A percentile compares a stretch with the other conserved stretches of the same genome.
Conservation (phyloP, 2,113 vertebrate species). For the Eclectus roratus region DNA sequence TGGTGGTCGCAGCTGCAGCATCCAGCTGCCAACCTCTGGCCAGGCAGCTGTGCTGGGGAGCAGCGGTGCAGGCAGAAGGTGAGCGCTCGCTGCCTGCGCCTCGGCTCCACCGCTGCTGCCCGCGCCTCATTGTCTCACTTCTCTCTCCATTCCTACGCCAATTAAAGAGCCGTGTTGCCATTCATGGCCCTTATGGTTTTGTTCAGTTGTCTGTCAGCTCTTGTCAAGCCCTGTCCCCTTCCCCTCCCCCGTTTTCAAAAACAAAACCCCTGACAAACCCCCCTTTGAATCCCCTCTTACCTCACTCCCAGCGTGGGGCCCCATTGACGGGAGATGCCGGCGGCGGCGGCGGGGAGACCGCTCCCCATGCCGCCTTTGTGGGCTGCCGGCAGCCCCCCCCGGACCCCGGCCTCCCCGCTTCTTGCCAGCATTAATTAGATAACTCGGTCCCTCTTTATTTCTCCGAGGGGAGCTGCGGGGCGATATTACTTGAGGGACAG, state of each 20-base stretch:
- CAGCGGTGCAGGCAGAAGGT: neutral
- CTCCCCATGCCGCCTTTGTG: slow-evolving; percentile 67
- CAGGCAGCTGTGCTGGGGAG: neutral
- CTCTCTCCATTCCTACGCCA: slow-evolving; percentile 44
- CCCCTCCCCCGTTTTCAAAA: slow-evolving; percentile 55
- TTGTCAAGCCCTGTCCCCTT: slow-evolving; percentile 58
- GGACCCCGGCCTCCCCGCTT: slow-evolving; percentile 4
- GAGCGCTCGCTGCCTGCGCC: neutral
- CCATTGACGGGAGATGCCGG: slow-evolving; percentile 51
- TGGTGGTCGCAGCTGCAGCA: rapidly evolving
- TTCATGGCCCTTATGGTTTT: slow-evolving; percentile 68
- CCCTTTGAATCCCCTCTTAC: slow-evolving; percentile 57
- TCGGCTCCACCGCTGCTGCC: neutral
- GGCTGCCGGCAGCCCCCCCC: neutral
- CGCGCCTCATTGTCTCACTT: slow-evolving; percentile 65
- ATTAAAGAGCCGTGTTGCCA: slow-evolving; percentile 60
- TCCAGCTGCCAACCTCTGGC: neutral
- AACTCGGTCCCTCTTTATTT: slow-evolving; percentile 18
- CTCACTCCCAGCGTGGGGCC: slow-evolving; percentile 65
- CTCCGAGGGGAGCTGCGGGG: neutral
- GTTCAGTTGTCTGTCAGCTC: slow-evolving; percentile 67
- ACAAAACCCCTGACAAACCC: slow-evolving; percentile 62
- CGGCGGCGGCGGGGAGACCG: slow-evolving; percentile 13
- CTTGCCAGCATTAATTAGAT: slow-evolving; percentile 51
- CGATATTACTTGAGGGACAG: neutral